Conservation (phyloP, 2,888 invertebrate genomes). For the Homarus gammarus region DNA sequence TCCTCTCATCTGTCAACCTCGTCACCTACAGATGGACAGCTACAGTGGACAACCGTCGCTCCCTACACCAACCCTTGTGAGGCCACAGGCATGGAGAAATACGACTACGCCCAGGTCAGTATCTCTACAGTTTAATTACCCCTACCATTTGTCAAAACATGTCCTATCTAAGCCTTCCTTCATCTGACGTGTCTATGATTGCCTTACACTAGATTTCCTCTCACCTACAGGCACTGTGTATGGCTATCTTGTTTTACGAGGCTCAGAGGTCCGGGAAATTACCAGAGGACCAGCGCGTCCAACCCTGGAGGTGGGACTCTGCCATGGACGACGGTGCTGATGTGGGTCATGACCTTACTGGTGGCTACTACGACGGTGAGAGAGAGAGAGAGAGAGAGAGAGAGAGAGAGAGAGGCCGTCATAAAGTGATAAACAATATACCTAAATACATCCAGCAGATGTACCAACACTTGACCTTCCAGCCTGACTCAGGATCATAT, state of each 20-base stretch:
- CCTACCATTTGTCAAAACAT: too few relatives aligned
- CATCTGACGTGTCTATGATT: too few relatives aligned
- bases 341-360: slow-evolving; percentile 80
- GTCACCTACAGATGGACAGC: not conserved
- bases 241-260: slow-evolving; percentile 77
- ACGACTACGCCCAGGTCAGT: not conserved
- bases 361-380: slow-evolving; percentile 57
- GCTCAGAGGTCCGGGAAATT: slow-evolving; percentile 78
- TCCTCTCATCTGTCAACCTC: too few relatives aligned
- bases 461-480: too few relatives aligned
- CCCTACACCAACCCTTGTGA: not conserved
- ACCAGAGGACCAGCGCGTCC: slow-evolving; percentile 81
- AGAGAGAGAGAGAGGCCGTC: not conserved
- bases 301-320: slow-evolving; percentile 82
- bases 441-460: too few relatives aligned
- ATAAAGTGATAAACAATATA: too few relatives aligned
- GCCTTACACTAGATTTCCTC: too few relatives aligned
- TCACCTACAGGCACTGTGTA: slow-evolving; percentile 58
- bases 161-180: too few relatives aligned
- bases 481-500: not conserved
- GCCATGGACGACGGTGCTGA: slow-evolving; percentile 82
- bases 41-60: not conserved
- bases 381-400: slow-evolving; percentile 1
- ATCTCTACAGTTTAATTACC: too few relatives aligned
- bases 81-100: slow-evolving; percentile 6